These are phyloP conservation scores for Dicrurus megarhynchus DNA, from an alignment of 2,113 vertebrate genomes.

Conservation along the genomic window DNA sequence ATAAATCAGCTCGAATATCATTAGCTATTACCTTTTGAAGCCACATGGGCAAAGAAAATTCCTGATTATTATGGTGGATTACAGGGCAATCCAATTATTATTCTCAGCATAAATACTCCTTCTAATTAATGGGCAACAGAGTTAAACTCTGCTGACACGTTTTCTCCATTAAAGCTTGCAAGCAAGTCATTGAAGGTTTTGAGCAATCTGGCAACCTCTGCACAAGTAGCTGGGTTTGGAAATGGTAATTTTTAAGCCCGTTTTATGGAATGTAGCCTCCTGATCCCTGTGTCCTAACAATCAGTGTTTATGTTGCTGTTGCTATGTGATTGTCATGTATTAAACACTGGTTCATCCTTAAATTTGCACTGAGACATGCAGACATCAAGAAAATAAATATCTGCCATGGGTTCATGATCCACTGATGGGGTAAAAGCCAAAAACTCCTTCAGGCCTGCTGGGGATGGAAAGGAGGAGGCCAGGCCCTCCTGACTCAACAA, in stretches of 20 bases:
- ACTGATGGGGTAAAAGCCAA: background rate
- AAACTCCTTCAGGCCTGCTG: background rate
- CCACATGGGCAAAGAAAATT: background rate
- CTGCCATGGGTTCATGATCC: background rate
- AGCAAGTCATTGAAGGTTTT: background rate
- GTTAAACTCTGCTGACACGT: background rate
- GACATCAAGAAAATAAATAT: background rate
- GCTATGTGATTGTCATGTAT: background rate
- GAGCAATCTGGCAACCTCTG: background rate
- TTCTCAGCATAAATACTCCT: background rate
- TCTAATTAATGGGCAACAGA: background rate
- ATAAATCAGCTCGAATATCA: background rate
- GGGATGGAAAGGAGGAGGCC: background rate
- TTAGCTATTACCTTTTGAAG: background rate
- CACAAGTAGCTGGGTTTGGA: background rate
- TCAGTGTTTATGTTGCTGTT: background rate
- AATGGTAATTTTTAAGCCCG: background rate
- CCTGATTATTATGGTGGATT: constrained; percentile 5
- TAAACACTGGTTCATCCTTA: background rate
- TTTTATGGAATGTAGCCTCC: background rate
- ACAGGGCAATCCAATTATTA: constrained; percentile 3
- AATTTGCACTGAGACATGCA: background rate
- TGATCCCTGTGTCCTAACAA: background rate
- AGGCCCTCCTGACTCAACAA: background rate
- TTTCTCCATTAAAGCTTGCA: background rate